Evolutionary conservation across 2,797 vertebrate genomes (phyloP), one percentile per base, ranked within the genome.

Genomic region (Liasis olivaceus): DNA sequence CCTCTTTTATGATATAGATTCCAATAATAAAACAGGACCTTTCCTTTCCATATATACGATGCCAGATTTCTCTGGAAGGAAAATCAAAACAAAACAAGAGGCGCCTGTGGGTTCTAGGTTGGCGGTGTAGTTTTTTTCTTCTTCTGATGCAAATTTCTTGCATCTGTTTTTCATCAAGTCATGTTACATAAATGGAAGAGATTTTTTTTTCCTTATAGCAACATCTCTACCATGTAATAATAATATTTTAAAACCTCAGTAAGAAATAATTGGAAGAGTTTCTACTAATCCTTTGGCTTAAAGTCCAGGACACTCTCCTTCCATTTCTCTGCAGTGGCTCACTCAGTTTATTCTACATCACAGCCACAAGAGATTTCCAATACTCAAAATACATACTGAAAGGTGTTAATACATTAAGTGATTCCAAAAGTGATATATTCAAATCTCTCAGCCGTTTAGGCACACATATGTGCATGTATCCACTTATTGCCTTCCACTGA

Each of bases 101-200:
- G 54, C 64, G 92, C 89, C 94, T 88, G 69, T 66, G 72, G 77
- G 72, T 87, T 90, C 56, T 84, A 90, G 64, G 66, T 42, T 89
- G 62, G 84, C 54, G 89, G 60, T n/a, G 28, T 77, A 3, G 2
- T 22, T 58, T 90, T 69, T n/a, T 24, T 47, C 66, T 91, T 36
- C 87, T 56, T 69, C 91, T 88, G 89, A 62, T 88, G 84, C 56
- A 72, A 47, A 87, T 89, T 56, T 81, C 63, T 77, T 90, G 64
- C 69, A 90, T 88, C 94, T 94, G 93, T 42, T 93, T 93, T 87
- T 88, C 51, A 88, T 94, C 92, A 94, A 77, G 90, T 47, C 69
- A 59, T 58, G 12, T 94, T 94, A 88, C 51, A 92, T 85, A 88
- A 94, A 90, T 51, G 20, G 91, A 69, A 90, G 56, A 88, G 56